Evolutionary conservation across 1,140 invertebrate genomes (phyloP).

Genomic region (Pristionchus pacificus): DNA sequence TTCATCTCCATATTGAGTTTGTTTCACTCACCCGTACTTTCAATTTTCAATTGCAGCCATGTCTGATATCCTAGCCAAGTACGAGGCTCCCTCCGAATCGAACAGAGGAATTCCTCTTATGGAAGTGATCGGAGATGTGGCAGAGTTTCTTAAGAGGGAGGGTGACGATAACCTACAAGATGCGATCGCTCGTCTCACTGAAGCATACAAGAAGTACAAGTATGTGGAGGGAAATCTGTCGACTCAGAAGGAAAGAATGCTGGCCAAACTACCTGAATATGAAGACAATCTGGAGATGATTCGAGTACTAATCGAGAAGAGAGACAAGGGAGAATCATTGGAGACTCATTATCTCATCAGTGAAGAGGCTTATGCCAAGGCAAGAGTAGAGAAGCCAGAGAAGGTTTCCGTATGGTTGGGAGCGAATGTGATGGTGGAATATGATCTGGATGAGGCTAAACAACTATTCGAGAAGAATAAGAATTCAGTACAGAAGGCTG

Average conservation of each 20-base stretch:
- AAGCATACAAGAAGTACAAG: constrained; percentile 89
- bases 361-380: constrained; percentile 88
- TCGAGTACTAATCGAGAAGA: constrained; percentile 76
- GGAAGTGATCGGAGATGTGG: constrained; percentile 72
- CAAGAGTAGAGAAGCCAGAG: constrained; percentile 79
- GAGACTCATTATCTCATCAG: constrained; percentile 88
- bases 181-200: constrained; percentile 79
- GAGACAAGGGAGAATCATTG: constrained; percentile 65
- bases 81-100: background rate
- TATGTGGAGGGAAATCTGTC: constrained; percentile 87
- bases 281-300: constrained; percentile 86
- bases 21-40: too few species aligned
- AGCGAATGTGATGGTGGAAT: constrained; percentile 97
- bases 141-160: constrained; percentile 80
- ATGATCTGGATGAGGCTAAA: constrained; percentile 85
- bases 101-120: constrained; percentile 20
- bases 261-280: constrained; percentile 83
- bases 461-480: constrained; percentile 76
- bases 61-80: background rate
- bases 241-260: constrained; percentile 69
- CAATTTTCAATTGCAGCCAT: too few species aligned
- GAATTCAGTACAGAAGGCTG: constrained; percentile 56
- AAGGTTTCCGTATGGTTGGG: constrained; percentile 94
- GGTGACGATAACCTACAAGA: constrained; percentile 71
- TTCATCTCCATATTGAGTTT: too few species aligned